A percentile compares a stretch with the other conserved stretches of the same genome.
phyloP scores from a whole-genome alignment of 92 coral and sea anemone genomes.

The Phenganax marumi region DNA sequence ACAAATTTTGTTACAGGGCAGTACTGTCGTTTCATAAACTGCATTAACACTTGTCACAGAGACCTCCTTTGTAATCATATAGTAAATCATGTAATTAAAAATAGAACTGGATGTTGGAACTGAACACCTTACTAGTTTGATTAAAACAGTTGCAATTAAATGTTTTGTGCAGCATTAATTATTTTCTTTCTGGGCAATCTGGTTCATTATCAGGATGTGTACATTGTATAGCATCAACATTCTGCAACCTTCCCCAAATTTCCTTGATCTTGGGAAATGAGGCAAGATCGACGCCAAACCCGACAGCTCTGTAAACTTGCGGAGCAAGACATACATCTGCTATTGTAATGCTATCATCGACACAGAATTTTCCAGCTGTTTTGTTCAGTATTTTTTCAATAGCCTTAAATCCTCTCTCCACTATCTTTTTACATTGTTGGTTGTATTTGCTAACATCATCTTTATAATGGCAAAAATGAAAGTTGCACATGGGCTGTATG shows the following conservation, averaged over 20 bases:
- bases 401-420: constrained; percentile 21
- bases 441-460: constrained; percentile 1
- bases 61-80: no score
- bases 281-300: constrained; percentile 7
- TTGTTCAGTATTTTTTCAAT: constrained; percentile 29
- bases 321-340: constrained; percentile 28
- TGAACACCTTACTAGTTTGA: no score
- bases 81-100: no score
- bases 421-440: constrained; percentile 1
- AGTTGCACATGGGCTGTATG: constrained; percentile 26
- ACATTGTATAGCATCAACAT: neutral
- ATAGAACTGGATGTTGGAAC: no score
- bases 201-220: constrained; percentile 29
- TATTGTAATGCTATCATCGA: constrained; percentile 6
- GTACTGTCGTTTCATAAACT: no score
- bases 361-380: constrained; percentile 15
- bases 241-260: constrained; percentile 2
- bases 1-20: no score
- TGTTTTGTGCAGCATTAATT: neutral
- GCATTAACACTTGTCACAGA: no score
- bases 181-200: constrained; percentile 18
- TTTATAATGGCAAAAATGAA: neutral
- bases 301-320: constrained; percentile 24
- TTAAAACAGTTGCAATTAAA: neutral
- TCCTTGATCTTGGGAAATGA: neutral